A percentile compares a stretch with the other conserved stretches of the same genome.
These are phyloP conservation scores for Micrastur ruficollis DNA, from an alignment of 2,797 vertebrate genomes.

Conservation along the genomic window DNA sequence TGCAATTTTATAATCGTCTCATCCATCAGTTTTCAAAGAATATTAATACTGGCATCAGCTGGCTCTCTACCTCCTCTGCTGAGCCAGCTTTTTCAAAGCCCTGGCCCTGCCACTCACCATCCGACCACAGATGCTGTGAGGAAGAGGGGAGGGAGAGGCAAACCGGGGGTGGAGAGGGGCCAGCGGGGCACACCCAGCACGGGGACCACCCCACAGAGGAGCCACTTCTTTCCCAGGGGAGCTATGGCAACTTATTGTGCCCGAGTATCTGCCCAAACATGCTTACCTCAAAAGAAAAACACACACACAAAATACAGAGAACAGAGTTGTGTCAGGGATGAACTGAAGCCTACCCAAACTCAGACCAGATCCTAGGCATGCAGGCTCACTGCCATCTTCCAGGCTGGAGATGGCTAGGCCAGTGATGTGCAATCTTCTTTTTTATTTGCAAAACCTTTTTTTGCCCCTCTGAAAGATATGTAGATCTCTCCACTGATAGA, in stretches of 20 bases:
- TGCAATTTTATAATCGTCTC: constrained; percentile 55
- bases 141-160: background rate
- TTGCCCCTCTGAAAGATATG: background rate
- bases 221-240: background rate
- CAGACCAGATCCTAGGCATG: background rate
- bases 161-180: background rate
- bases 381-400: background rate
- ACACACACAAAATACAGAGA: background rate
- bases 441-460: background rate
- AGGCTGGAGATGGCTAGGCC: background rate
- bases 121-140: background rate
- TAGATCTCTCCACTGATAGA: background rate
- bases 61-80: constrained; percentile 42
- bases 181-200: background rate
- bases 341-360: background rate
- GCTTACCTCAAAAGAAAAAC: background rate
- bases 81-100: constrained; percentile 42
- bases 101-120: background rate
- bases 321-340: background rate
- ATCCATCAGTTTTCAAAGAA: constrained; percentile 66
- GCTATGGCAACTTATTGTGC: background rate
- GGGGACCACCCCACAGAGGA: background rate
- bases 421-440: background rate
- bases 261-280: background rate
- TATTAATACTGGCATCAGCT: constrained; percentile 64